Percentiles rank a stretch among this genome's conserved stretches.
Conservation (phyloP, 2,797 vertebrate genomes). For the Epinephelus malabaricus region DNA sequence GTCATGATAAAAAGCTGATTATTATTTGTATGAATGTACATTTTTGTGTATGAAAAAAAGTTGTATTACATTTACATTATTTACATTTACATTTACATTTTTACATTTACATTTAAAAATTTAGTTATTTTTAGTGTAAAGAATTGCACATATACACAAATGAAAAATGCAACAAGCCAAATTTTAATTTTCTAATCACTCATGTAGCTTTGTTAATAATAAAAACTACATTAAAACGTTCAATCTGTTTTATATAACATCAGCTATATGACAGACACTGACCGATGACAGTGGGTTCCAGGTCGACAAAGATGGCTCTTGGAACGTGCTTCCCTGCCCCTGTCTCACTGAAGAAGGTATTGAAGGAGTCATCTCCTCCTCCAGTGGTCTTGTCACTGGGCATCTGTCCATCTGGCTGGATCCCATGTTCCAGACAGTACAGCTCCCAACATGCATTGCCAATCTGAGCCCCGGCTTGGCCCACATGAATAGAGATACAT, state of each 20-base stretch:
- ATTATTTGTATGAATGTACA: not conserved
- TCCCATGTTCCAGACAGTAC: constrained; percentile 86
- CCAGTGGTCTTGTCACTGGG: constrained; percentile 82
- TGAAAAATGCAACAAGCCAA: not conserved
- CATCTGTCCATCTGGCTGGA: constrained; percentile 86
- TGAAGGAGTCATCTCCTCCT: constrained; percentile 88
- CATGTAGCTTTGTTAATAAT: not conserved
- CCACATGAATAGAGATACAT: constrained; percentile 86
- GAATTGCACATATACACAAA: not conserved
- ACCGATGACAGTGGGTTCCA: constrained; percentile 96
- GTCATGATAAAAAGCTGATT: not conserved
- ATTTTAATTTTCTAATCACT: not conserved
- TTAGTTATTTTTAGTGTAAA: not conserved
- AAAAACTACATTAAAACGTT: not conserved
- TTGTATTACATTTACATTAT: no score
- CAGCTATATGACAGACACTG: constrained; percentile 31
- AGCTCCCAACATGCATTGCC: constrained; percentile 87
- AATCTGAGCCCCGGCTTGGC: constrained; percentile 86
- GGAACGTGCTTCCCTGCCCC: constrained; percentile 92
- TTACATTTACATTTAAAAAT: not conserved
- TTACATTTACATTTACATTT: no score
- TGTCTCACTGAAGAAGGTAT: constrained; percentile 91
- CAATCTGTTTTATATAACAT: not conserved
- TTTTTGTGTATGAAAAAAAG: no score
- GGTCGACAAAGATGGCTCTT: constrained; percentile 93